These are phyloP conservation scores for Ceratina japonica DNA, from an alignment of 1,140 invertebrate genomes.

Conservation along the genomic window DNA sequence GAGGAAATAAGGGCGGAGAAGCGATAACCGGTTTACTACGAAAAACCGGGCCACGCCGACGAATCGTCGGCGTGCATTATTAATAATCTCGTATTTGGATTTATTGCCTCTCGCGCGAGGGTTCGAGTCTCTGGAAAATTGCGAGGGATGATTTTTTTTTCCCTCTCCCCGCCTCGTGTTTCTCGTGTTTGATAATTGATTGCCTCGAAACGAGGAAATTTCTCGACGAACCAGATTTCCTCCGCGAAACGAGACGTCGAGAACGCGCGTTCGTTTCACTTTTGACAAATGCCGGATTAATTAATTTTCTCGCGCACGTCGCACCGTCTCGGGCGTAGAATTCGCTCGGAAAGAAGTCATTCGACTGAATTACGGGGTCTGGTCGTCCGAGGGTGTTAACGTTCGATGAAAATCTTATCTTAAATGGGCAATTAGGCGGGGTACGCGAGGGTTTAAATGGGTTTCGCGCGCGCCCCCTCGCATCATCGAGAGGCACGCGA, in stretches of 20 bases:
- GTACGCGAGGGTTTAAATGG: slow-evolving; percentile 40
- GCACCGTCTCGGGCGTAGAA: too few species aligned
- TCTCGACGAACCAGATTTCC: neutral
- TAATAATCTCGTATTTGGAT: slow-evolving; percentile 54
- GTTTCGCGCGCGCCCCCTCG: slow-evolving; percentile 52
- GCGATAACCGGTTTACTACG: slow-evolving; percentile 54
- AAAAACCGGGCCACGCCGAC: slow-evolving; percentile 43
- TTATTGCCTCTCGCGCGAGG: slow-evolving; percentile 37
- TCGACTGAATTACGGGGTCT: neutral
- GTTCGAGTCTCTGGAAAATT: neutral
- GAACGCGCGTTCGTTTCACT: neutral
- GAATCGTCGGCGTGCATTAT: slow-evolving; percentile 59
- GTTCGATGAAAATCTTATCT: slow-evolving; percentile 67
- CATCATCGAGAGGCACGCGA: slow-evolving; percentile 62
- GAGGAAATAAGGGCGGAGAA: slow-evolving; percentile 54
- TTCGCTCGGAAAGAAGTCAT: neutral
- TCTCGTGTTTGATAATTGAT: slow-evolving; percentile 12
- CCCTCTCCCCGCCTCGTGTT: neutral
- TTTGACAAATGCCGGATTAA: neutral
- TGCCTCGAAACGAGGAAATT: slow-evolving; percentile 7
- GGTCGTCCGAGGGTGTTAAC: slow-evolving; percentile 42
- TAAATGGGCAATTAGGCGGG: slow-evolving; percentile 64
- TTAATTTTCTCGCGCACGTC: neutral
- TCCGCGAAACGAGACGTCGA: too few species aligned
- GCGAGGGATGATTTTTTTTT: neutral